Evolutionary conservation across 2,113 vertebrate genomes (phyloP).

Genomic region (Indicator indicator): DNA sequence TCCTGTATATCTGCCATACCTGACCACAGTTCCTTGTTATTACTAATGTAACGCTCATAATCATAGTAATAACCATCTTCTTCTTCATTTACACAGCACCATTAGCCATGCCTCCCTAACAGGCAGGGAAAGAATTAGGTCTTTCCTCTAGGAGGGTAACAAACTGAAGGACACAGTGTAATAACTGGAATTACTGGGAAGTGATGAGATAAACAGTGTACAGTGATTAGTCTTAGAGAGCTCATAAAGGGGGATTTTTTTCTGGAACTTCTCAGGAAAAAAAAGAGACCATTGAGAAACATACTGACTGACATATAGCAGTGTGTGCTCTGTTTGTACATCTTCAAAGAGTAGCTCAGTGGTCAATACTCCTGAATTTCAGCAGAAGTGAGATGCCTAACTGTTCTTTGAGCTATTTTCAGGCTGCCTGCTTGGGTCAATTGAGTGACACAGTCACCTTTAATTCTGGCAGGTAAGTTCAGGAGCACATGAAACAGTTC

Average conservation of each 20-base stretch:
- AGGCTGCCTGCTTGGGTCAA: neutral
- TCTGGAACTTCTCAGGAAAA: neutral
- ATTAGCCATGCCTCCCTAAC: slow-evolving; percentile 18
- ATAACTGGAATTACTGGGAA: neutral
- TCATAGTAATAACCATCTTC: neutral
- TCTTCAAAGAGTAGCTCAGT: neutral
- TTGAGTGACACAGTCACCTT: neutral
- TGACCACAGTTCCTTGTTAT: slow-evolving; percentile 11
- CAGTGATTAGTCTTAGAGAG: neutral
- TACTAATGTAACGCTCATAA: neutral
- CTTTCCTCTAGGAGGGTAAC: slow-evolving; percentile 9
- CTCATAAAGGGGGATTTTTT: neutral
- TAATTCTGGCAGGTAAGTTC: neutral
- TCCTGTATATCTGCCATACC: neutral
- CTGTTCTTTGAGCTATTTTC: neutral
- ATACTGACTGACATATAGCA: neutral
- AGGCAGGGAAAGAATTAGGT: neutral
- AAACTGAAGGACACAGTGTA: neutral
- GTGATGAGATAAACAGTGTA: neutral
- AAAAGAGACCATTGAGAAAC: neutral
- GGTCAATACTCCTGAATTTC: neutral
- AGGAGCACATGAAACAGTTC: neutral
- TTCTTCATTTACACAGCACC: slow-evolving; percentile 29
- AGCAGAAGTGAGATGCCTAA: neutral
- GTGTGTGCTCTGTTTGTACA: too few species aligned